A percentile compares a stretch with the other conserved stretches of the same genome.
Evolutionary conservation across 2,888 invertebrate species (phyloP).

Genomic region (Synergus japonicus): DNA sequence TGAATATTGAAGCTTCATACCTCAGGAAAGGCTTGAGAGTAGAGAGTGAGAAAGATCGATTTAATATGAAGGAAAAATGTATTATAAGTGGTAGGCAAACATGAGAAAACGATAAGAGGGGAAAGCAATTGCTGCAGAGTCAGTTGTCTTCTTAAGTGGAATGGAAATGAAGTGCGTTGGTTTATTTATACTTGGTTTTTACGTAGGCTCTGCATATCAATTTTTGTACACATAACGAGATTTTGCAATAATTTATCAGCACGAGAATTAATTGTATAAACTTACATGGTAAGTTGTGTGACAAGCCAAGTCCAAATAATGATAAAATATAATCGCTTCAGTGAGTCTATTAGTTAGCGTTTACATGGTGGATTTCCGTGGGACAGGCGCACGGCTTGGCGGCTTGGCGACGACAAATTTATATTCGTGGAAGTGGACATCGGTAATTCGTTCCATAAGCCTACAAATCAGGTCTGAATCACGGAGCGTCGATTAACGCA

Average conservation of each 20-base stretch:
- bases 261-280: neutral
- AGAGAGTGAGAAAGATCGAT: conserved; percentile 3
- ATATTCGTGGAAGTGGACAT: neutral
- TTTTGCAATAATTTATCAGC: neutral
- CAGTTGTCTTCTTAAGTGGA: conserved; percentile 51
- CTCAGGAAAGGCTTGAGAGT: conserved; percentile 10
- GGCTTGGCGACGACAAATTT: neutral
- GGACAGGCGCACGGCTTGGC: neutral
- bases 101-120: conserved; percentile 50
- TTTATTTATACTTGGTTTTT: conserved; percentile 45
- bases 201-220: neutral
- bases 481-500: conserved; percentile 54
- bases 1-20: conserved; percentile 6
- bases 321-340: conserved; percentile 31
- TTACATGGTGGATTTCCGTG: neutral
- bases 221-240: neutral
- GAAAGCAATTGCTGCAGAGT: conserved; percentile 14
- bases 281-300: neutral
- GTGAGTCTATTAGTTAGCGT: conserved; percentile 32
- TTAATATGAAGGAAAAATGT: conserved; percentile 43
- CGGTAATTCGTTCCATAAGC: neutral
- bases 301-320: neutral
- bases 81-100: conserved; percentile 53
- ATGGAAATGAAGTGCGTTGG: conserved; percentile 50
- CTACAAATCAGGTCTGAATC: conserved; percentile 55